Evolutionary conservation across 2,113 vertebrate genomes (phyloP), one percentile per base, ranked within the genome.

Genomic region (Lethenteron camtschaticum): DNA sequence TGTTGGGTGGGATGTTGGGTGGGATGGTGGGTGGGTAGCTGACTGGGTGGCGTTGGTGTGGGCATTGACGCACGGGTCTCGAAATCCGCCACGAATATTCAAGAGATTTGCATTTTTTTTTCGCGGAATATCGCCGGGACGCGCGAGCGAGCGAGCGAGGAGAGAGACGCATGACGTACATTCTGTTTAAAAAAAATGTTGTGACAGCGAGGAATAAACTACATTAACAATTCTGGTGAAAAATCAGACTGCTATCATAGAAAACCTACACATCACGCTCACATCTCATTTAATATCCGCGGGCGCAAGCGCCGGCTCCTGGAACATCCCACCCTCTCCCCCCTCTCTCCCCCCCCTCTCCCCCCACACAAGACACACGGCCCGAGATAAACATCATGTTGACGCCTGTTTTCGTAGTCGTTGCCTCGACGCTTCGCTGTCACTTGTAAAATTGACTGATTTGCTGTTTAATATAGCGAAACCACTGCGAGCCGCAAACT

Each of bases 351-450:
- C 41, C 41, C 41, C 3, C 41, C 41, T 41, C 5, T 41, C 41
- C 41, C 4, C 41, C 41, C 41, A 41, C 41, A 41, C 41, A 41
- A 41, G 41, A 41, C 41, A 41, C 41, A 41, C 41, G 41, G 41
- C 41, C 41, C 60, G 20, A n/a, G 60, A 66, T 66, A 66, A 66
- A 66, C 60, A 66, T 66, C 60, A 66, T 66, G 60, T 66, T 66
- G 8, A 20, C n/a, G 20, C 60, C n/a, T 66, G 60, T 66, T 66
- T 66, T 66, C n/a, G 60, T 20, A 66, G 60, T 66, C 60, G 60
- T n/a, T n/a, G 8, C 60, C 20, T n/a, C 60, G 20, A 20, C 20
- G 60, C 9, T n/a, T n/a, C 20, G 14, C 60, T 20, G 60, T 66
- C 60, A 66, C 60, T 66, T 66, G 8, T n/a, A 16, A 20, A 20